Evolutionary conservation across 2,797 vertebrate species (phyloP).

Genomic region (Sebastes ruberrimus): DNA sequence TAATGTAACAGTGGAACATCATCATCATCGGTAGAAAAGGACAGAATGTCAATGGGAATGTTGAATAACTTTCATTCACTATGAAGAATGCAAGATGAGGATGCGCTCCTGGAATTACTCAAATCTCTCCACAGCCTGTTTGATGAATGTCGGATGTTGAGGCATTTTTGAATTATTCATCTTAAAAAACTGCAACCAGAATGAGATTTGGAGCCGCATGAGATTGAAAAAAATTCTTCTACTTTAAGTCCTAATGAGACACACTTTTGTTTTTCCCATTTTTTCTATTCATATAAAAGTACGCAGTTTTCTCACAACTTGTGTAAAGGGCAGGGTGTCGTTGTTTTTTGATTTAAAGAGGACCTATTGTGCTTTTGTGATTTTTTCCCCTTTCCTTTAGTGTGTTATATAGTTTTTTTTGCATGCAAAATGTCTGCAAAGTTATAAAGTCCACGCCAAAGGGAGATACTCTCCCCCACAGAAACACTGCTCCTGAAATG

Average conservation of each 20-base stretch:
- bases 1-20: not conserved
- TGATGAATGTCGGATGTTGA: not conserved
- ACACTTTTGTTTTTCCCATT: not conserved
- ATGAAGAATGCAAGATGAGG: slow-evolving; percentile 11
- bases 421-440: no score
- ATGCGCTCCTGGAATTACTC: not conserved
- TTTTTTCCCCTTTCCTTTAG: no score
- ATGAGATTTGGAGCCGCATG: not conserved
- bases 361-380: no score
- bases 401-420: no score
- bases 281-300: not conserved
- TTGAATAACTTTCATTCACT: slow-evolving; percentile 7
- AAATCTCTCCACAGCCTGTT: not conserved
- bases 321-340: no score
- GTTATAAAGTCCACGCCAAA: no score
- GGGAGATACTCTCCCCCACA: no score
- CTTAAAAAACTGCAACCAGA: not conserved
- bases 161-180: not conserved
- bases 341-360: no score
- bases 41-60: slow-evolving; percentile 6
- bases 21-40: not conserved
- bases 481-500: no score
- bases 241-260: not conserved
- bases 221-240: not conserved
- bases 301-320: no score